Evolutionary conservation across 2,888 invertebrate genomes (phyloP), one percentile per base, ranked within the genome.

Genomic region (Coenonympha arcania): DNA sequence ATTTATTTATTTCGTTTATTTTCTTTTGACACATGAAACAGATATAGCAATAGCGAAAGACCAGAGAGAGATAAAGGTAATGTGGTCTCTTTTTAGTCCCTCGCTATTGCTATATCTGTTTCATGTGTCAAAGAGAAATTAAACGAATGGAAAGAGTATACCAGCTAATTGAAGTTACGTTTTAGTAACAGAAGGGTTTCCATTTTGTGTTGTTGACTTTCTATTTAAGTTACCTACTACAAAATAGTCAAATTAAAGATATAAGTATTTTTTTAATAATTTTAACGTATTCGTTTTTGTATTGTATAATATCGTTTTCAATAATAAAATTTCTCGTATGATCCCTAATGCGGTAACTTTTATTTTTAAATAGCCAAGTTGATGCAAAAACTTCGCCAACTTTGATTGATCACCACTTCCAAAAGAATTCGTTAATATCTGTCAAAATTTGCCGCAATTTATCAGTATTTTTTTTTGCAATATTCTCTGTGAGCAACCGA

Each of bases 341-440:
- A 39, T n/a, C 18, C 19, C 11, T 18, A 33, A 47, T 31, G 24
- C 9, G 24, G 34, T 3, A 48, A 48, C 48, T 48, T 52, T 44
- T 48, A 48, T 51, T 57, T 53, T 55, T 57, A 52, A 59, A 54
- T 50, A 55, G 49, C 46, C 24, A 26, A 36, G 50, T 43, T 54
- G 54, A 55, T 56, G 54, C 50, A 55, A 49, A 58, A 55, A 59
- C 46, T 57, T 57, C 19, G 18, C 56, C 56, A 62, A 62, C 62
- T 59, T 65, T 83, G 83, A 84, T 83, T 82, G 82, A 83, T 84
- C 71, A 72, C 79, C 73, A 66, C 62, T 59, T n/a, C 61, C 61
- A 71, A 69, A 73, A 73, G 76, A 74, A 79, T 79, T 78, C 82
- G 79, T 83, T 80, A 81, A 80, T 80, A 83, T 72, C 79, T 75